Evolutionary conservation across 2,888 invertebrate genomes (phyloP).

Genomic region (Crioceris asparagi): DNA sequence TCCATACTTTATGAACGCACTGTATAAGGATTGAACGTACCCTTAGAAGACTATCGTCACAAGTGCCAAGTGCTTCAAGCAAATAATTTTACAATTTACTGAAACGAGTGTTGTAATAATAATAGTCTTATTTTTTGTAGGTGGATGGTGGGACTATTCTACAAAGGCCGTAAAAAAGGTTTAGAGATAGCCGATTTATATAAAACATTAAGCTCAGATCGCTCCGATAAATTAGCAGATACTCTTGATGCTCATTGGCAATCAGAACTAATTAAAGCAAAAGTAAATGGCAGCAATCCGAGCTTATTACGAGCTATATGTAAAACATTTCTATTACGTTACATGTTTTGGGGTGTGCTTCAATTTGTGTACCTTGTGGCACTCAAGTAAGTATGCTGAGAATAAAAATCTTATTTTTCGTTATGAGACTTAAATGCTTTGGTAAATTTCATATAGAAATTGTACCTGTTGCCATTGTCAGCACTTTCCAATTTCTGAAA

Average conservation of each 20-base stretch:
- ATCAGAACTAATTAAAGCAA: neutral
- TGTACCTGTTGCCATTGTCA: no score
- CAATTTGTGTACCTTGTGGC: neutral
- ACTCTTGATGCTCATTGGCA: neutral
- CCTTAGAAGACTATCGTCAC: no score
- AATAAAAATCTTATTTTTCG: neutral
- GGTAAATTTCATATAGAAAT: no score
- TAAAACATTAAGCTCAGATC: neutral
- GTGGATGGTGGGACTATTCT: constrained; percentile 1
- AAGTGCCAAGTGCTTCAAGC: no score
- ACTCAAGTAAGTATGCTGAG: neutral
- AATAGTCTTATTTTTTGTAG: no score
- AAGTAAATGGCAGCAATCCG: neutral
- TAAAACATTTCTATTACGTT: neutral
- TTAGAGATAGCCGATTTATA: neutral
- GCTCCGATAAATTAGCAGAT: neutral
- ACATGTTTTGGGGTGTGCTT: neutral
- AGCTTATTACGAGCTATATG: neutral
- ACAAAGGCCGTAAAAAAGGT: neutral
- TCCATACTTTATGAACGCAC: no score
- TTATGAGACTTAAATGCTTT: no score
- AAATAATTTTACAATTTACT: no score
- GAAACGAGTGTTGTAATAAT: no score
- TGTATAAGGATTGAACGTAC: no score
- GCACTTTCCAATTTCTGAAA: no score